These are phyloP conservation scores for Melinaea marsaeus DNA, from an alignment of 2,888 invertebrate genomes.

Conservation along the genomic window DNA sequence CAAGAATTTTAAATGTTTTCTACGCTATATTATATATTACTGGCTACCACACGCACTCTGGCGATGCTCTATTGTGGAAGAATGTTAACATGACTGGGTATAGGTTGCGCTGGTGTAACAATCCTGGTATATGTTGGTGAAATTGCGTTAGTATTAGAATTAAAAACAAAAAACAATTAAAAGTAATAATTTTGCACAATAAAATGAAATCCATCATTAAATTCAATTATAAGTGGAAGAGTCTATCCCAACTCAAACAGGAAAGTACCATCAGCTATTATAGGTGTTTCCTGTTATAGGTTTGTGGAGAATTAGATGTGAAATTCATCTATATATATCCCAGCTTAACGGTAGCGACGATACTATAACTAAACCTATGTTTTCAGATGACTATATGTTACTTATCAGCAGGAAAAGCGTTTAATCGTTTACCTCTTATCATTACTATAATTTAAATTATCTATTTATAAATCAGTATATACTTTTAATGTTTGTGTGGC, in stretches of 20 bases:
- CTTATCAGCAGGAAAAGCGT: too few species aligned
- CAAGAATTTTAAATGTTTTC: neutral
- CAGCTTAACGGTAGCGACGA: too few species aligned
- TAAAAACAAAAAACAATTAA: neutral
- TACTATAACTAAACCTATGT: too few species aligned
- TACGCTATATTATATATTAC: slow-evolving; percentile 15
- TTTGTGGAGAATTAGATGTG: too few species aligned
- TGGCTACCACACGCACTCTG: slow-evolving; percentile 8
- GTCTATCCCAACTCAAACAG: too few species aligned
- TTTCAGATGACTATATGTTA: too few species aligned
- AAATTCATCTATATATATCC: too few species aligned
- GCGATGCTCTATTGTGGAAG: slow-evolving; percentile 16
- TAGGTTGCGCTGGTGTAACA: slow-evolving; percentile 21
- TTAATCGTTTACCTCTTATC: too few species aligned
- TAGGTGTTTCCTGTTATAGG: too few species aligned
- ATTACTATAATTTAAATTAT: too few species aligned
- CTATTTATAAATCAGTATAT: neutral
- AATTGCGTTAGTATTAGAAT: slow-evolving; percentile 18
- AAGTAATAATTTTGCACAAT: too few species aligned
- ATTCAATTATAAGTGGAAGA: neutral
- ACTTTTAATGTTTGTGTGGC: neutral
- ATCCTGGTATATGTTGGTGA: slow-evolving; percentile 20
- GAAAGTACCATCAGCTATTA: too few species aligned
- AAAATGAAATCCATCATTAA: neutral
- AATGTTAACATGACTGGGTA: slow-evolving; percentile 8